phyloP scores from a whole-genome alignment of 23 tunicate species.

The Ciona savignyi region DNA sequence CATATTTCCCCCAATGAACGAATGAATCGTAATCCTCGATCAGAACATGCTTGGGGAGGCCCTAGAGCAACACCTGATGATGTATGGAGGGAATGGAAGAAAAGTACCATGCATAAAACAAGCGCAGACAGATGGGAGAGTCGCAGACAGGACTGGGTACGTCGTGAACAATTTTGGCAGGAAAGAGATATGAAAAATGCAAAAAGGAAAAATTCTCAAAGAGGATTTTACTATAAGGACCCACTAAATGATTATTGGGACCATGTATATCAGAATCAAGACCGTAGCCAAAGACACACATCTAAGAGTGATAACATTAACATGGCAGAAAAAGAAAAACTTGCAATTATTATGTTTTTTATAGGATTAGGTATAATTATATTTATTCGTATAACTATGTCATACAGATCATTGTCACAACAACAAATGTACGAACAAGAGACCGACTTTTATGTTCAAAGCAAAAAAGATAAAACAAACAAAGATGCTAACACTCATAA shows the following conservation, averaged over 20 bases:
- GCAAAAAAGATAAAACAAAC: no score
- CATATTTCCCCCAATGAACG: not conserved
- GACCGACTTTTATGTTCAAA: not conserved
- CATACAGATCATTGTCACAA: not conserved
- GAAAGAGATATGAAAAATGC: not conserved
- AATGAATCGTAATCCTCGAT: not conserved
- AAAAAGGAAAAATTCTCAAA: not conserved
- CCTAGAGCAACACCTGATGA: conserved; percentile 28
- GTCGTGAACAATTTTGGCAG: not conserved
- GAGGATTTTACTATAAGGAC: conserved; percentile 1
- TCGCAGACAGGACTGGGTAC: not conserved
- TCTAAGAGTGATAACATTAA: not conserved
- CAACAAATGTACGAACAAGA: not conserved
- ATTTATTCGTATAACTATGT: not conserved
- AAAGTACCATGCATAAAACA: not conserved
- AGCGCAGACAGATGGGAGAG: not conserved
- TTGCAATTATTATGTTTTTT: no score
- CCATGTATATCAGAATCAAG: conserved; percentile 8
- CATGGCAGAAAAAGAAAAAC: not conserved
- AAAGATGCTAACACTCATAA: no score
- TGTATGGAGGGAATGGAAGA: conserved; percentile 34
- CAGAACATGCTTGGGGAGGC: conserved; percentile 3
- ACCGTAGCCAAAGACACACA: not conserved
- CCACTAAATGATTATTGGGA: conserved; percentile 32
- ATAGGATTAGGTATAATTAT: not conserved